Conservation (phyloP, 2,888 invertebrate species). For the Nomada ferruginata region DNA sequence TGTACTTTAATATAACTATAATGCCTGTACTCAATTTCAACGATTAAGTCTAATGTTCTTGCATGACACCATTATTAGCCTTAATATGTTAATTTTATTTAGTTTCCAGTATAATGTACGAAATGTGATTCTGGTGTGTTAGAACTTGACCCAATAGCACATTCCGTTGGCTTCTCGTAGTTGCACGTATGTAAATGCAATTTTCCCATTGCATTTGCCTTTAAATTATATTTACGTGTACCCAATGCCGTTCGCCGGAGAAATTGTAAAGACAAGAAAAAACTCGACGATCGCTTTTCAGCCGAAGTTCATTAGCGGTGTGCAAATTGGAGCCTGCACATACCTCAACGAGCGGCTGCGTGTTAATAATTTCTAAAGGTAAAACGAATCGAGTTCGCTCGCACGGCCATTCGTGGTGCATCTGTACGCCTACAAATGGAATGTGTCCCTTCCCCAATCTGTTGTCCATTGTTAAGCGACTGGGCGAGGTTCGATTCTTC, state of each 20-base stretch:
- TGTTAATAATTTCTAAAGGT: conserved; percentile 28
- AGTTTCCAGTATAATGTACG: conserved; percentile 3
- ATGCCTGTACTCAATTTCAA: background rate
- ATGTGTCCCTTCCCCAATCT: conserved; percentile 44
- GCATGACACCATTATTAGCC: conserved; percentile 9
- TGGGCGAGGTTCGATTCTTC: conserved; percentile 32
- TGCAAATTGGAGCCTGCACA: conserved; percentile 62
- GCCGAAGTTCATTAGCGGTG: conserved; percentile 65
- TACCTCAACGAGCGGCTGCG: conserved; percentile 55
- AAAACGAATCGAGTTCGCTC: conserved; percentile 38
- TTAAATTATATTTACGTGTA: background rate
- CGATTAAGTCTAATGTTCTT: conserved; percentile 2
- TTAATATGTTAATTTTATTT: conserved; percentile 35
- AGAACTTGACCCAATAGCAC: conserved; percentile 13
- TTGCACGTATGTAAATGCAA: background rate
- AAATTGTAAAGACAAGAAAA: conserved; percentile 12
- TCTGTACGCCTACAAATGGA: conserved; percentile 47
- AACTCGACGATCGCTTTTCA: conserved; percentile 33
- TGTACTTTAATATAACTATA: background rate
- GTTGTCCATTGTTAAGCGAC: conserved; percentile 38
- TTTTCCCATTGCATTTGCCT: background rate
- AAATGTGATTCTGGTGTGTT: conserved; percentile 8
- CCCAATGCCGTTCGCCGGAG: background rate
- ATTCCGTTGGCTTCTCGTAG: conserved; percentile 15
- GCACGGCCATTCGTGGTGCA: conserved; percentile 29